Base-by-base conservation (phyloP, 1,140 invertebrate species). In the Archivesica marissinica region DNA sequence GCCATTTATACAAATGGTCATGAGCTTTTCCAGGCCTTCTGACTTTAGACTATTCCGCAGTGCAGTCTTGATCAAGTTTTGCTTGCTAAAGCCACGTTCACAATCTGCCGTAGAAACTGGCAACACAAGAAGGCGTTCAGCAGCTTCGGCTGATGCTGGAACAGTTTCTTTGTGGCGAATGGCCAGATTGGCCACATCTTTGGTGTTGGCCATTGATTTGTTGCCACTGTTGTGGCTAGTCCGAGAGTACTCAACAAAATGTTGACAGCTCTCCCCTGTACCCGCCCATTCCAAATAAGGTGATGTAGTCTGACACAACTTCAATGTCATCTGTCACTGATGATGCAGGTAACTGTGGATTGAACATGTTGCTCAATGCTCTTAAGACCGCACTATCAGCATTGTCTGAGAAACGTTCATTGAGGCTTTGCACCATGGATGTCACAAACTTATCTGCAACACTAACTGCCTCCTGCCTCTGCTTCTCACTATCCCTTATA, bases 11-110 rank as follows among this genome's bases (percentile, higher is more conserved):
- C 17, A 52, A 17, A 52, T 52, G 7, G 23, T 4, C 50, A 52
- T 61, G 3, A 61, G 56, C 13, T 61, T 6, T 28, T 61, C 56
- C 7, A 61, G 7, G 23, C 25, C 6, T 28, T 61, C 9, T 61
- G 56, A 6, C 3, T 28, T 2, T 11, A 70, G n/a, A 23, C 66
- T 28, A 47, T 41, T 70, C 28, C 68, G 41, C 20, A 35, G 15
- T 9, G n/a, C n/a, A 9, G 68, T 72, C 47, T 72, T 72, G n/a
- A 72, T 72, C 23, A 72, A 38, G 39, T 72, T 72, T 15, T 72
- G 68, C 28, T 30, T 72, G 13, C 68, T 70, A 38, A 70, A 70
- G 17, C 66, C 35, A 7, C 44, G n/a, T 25, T 72, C 68, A 44
- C 39, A 72, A 44, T 72, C 7, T 15, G 47, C 68, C 0, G 35